A percentile compares a stretch with the other conserved stretches of the same genome.
These are phyloP conservation scores for Pristionchus japonicus DNA, from an alignment of 2,888 invertebrate genomes.

Conservation along the genomic window DNA sequence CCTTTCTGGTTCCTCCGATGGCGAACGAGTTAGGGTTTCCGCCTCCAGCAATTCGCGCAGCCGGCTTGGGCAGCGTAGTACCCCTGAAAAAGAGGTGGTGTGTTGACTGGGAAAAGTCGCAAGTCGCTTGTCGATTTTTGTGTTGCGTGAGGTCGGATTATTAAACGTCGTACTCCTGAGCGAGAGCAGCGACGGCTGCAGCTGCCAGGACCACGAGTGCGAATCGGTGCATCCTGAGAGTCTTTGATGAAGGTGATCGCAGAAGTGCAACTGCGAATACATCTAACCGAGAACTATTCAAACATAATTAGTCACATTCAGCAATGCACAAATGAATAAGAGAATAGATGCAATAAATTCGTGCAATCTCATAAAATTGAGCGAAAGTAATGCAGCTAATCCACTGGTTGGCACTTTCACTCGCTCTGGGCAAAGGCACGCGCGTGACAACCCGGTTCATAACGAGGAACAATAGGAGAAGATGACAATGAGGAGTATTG, in stretches of 20 bases:
- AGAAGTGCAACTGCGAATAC: too few relatives aligned
- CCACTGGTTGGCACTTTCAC: background rate
- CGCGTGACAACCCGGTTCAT: conserved; percentile 30
- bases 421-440: too few relatives aligned
- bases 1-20: conserved; percentile 40
- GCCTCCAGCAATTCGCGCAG: conserved; percentile 39
- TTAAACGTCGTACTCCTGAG: background rate
- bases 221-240: background rate
- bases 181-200: background rate
- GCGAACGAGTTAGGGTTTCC: conserved; percentile 33
- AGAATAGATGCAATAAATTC: background rate
- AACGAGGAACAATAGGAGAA: background rate
- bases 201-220: background rate
- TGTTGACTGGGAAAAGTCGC: background rate
- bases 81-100: background rate
- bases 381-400: background rate
- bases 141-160: background rate
- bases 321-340: too few relatives aligned
- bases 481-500: background rate
- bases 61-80: conserved; percentile 12
- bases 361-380: background rate
- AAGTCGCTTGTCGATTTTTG: background rate
- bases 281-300: too few relatives aligned
- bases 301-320: too few relatives aligned
- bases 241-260: too few relatives aligned